Evolutionary conservation across 2,888 invertebrate species (phyloP).

Genomic region (Allophyes oxyacanthae): DNA sequence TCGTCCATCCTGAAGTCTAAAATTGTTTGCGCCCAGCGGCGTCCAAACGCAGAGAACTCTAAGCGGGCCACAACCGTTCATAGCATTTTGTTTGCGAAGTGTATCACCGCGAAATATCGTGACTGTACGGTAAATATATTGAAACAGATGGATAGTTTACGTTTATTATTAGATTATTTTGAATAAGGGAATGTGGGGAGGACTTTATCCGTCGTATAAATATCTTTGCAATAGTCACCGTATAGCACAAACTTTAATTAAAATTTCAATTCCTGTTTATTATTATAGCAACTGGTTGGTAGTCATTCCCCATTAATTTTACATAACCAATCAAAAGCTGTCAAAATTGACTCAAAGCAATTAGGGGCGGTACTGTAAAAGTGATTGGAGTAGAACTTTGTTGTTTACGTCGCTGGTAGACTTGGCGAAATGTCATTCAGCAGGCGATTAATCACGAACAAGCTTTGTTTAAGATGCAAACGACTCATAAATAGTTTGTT

Average conservation of each 20-base stretch:
- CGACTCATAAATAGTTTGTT: slow-evolving; percentile 71
- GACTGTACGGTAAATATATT: too few relatives aligned
- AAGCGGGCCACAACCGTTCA: too few relatives aligned
- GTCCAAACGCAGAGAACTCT: too few relatives aligned
- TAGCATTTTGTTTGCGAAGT: too few relatives aligned
- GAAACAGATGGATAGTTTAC: too few relatives aligned
- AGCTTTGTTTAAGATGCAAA: slow-evolving; percentile 73
- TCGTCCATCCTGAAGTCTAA: too few relatives aligned
- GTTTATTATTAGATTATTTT: too few relatives aligned
- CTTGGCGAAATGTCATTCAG: slow-evolving; percentile 69
- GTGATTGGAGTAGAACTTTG: slow-evolving; percentile 76
- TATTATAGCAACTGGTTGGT: slow-evolving; percentile 23
- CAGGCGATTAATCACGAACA: slow-evolving; percentile 73
- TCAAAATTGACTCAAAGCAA: slow-evolving; percentile 76
- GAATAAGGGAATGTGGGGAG: too few relatives aligned
- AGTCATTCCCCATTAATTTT: slow-evolving; percentile 46
- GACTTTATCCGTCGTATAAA: too few relatives aligned
- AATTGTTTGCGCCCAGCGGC: too few relatives aligned
- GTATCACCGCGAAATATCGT: too few relatives aligned
- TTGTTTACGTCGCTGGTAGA: slow-evolving; percentile 70
- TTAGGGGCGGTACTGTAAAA: slow-evolving; percentile 72
- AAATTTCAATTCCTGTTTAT: neutral
- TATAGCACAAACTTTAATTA: neutral
- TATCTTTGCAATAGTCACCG: neutral
- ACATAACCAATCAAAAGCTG: slow-evolving; percentile 70